Base-by-base conservation (phyloP, 1,140 invertebrate species). In the Limonius californicus region DNA sequence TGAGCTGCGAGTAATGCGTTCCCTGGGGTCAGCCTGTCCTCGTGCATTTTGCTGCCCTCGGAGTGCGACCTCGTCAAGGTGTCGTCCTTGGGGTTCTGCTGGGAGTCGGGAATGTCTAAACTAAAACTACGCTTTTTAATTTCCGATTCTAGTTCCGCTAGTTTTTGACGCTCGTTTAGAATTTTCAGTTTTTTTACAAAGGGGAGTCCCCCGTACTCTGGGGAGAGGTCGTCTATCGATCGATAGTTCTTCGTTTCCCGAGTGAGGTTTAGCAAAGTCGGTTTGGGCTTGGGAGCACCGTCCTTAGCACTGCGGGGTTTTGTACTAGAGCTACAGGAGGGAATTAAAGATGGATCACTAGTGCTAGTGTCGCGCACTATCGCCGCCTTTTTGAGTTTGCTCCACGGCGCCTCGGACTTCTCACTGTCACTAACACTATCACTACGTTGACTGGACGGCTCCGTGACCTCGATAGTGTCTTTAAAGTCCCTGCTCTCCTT, bases 131-230 rank as follows among this genome's bases (percentile, higher is more conserved):
- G 79, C 23, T 83, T 82, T 71, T 85, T 84, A 1, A 89, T 84
- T 1, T 86, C 87, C 66, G 83, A 84, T 71, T 92, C 88, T 20
- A 92, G 74, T 72, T 92, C 89, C 14, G 88, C 90, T 30, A 93
- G 75, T 77, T 92, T 93, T 73, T 94, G 91, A 12, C 90, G 81
- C 76, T 94, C 91, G 73, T 94, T 92, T 12, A 94, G 78, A 57
- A 94, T 92, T 79, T 93, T 92, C 35, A 94, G 74, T 66, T 91
- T 91, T 77, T 93, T 93, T 1, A 94, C 90, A 70, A 93, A 94
- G 0, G 91, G 90, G 50, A 94, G 72, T n/a, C 89, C 87, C 21
- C 88, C 87, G 66, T 92, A 93, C 72, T 94, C 91, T 0, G 91
- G 91, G n/a, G 89, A 92, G 11, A 94, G 75, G 73, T 94, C 91